Evolutionary conservation across 2,888 invertebrate genomes (phyloP).

Genomic region (Xylocampa areola): DNA sequence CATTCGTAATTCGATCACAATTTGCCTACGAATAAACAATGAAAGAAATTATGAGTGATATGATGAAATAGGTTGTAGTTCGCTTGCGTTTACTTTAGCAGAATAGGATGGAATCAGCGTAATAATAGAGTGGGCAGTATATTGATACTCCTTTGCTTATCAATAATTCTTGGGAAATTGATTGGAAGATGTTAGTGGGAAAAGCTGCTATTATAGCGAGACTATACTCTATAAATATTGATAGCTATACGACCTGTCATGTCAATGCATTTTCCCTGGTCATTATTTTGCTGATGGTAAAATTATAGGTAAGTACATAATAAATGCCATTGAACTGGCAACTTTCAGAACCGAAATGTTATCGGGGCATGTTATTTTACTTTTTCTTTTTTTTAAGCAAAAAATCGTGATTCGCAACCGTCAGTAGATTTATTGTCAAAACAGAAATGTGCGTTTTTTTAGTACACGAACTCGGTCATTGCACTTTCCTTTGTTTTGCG

Average conservation of each 20-base stretch:
- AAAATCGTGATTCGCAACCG: slow-evolving; percentile 1
- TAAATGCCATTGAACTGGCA: slow-evolving; percentile 5
- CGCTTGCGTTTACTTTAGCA: slow-evolving; percentile 21
- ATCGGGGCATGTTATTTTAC: too few species aligned
- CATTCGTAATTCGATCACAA: slow-evolving; percentile 7
- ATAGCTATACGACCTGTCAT: too few species aligned
- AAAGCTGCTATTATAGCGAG: slow-evolving; percentile 9
- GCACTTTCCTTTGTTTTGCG: slow-evolving; percentile 28
- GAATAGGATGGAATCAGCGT: slow-evolving; percentile 38
- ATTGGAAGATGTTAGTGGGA: slow-evolving; percentile 34
- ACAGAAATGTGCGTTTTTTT: slow-evolving; percentile 24
- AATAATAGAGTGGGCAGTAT: slow-evolving; percentile 33
- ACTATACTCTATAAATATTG: too few species aligned
- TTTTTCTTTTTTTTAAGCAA: slow-evolving; percentile 9
- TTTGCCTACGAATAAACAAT: neutral
- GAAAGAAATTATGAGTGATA: too few species aligned
- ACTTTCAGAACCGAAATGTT: neutral
- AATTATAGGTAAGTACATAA: too few species aligned
- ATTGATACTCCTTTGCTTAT: slow-evolving; percentile 27
- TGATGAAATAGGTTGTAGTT: too few species aligned
- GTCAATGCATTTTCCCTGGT: too few species aligned
- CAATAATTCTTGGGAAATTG: slow-evolving; percentile 36
- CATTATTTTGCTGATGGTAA: too few species aligned
- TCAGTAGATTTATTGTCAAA: slow-evolving; percentile 25
- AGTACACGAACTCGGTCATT: slow-evolving; percentile 26